A percentile compares a stretch with the other conserved stretches of the same genome.
Conservation (phyloP, 2,888 invertebrate species). For the Chloromyia formosa region DNA sequence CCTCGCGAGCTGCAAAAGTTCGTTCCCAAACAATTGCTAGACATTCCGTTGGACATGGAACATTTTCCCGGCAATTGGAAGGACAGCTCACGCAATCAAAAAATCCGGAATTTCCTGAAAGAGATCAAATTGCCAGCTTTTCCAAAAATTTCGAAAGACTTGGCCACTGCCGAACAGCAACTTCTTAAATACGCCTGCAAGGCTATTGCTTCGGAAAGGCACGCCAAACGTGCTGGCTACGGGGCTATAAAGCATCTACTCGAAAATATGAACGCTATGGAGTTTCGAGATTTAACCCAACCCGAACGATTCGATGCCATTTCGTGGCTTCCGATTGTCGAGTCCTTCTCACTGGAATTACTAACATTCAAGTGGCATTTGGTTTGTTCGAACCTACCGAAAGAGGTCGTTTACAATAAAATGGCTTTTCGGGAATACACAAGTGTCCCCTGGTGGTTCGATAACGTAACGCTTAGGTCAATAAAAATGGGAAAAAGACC, state of each 20-base stretch:
- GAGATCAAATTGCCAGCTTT: slow-evolving; percentile 65
- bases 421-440: slow-evolving; percentile 53
- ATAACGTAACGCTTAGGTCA: slow-evolving; percentile 51
- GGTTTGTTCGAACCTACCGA: slow-evolving; percentile 49
- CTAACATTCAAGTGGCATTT: slow-evolving; percentile 48
- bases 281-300: slow-evolving; percentile 47
- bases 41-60: slow-evolving; percentile 72
- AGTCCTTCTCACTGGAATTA: slow-evolving; percentile 54
- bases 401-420: slow-evolving; percentile 57
- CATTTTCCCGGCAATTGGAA: slow-evolving; percentile 73
- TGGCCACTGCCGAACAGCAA: slow-evolving; percentile 53
- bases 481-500: slow-evolving; percentile 48
- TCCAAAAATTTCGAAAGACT: slow-evolving; percentile 47
- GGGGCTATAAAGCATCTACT: slow-evolving; percentile 56
- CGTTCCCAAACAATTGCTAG: slow-evolving; percentile 63
- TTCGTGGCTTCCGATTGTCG: slow-evolving; percentile 57
- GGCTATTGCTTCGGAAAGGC: slow-evolving; percentile 53
- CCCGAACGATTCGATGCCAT: slow-evolving; percentile 47
- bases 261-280: slow-evolving; percentile 50
- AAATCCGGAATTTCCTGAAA: slow-evolving; percentile 67
- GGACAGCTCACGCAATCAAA: slow-evolving; percentile 64
- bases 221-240: slow-evolving; percentile 54
- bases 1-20: slow-evolving; percentile 71
- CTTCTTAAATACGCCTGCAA: slow-evolving; percentile 55
- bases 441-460: slow-evolving; percentile 58